These are phyloP conservation scores for Sander lucioperca DNA, from an alignment of 2,113 vertebrate genomes.

Conservation along the genomic window DNA sequence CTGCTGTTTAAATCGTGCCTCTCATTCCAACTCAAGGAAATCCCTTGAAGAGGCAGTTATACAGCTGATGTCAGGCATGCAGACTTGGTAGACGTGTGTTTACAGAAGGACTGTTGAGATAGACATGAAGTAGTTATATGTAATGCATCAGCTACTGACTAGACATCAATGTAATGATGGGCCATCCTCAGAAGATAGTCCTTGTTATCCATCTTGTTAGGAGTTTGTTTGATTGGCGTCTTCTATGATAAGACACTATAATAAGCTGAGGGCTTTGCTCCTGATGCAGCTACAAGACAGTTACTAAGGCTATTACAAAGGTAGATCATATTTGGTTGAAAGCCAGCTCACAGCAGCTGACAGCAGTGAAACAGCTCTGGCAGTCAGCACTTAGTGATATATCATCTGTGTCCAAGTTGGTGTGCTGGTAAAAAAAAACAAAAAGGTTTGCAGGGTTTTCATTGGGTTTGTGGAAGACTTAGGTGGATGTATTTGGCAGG, in stretches of 20 bases:
- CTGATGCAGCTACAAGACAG: neutral
- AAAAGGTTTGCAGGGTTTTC: too few species aligned
- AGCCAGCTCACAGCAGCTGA: neutral
- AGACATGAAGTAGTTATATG: neutral
- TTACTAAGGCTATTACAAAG: neutral
- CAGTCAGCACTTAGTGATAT: neutral
- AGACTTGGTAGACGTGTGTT: neutral
- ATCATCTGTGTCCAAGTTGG: neutral
- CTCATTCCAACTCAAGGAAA: slow-evolving; percentile 33
- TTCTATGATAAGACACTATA: slow-evolving; percentile 8
- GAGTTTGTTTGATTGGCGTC: slow-evolving; percentile 13
- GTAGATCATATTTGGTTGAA: neutral
- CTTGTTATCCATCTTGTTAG: slow-evolving; percentile 19
- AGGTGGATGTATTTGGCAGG: too few species aligned
- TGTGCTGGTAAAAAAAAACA: neutral
- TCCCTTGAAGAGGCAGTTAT: neutral
- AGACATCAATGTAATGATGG: slow-evolving; percentile 37
- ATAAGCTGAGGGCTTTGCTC: slow-evolving; percentile 2
- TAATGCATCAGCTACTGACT: slow-evolving; percentile 12
- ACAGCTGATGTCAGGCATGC: neutral
- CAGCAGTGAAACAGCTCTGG: neutral
- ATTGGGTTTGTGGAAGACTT: too few species aligned
- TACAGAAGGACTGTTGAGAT: neutral
- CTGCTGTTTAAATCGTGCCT: slow-evolving; percentile 22
- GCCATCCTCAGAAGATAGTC: neutral